Evolutionary conservation across 2,113 vertebrate genomes (phyloP).

Genomic region (Etia nguti): DNA sequence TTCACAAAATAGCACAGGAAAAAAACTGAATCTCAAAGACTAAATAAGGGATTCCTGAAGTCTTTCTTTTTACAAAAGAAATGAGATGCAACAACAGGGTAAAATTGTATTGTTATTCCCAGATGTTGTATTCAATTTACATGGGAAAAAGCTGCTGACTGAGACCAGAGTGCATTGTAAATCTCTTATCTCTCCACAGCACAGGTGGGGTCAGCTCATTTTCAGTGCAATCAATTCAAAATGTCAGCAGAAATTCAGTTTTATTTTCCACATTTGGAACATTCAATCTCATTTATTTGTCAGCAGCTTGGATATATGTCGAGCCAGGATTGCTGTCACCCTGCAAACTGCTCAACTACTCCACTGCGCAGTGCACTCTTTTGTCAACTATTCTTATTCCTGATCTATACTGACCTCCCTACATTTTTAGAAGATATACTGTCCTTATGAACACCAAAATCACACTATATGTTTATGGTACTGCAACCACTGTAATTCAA

Average conservation of each 20-base stretch:
- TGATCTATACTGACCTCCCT: not conserved
- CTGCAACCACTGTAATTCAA: not conserved
- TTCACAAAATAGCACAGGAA: conserved; percentile 1
- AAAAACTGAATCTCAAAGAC: conserved; percentile 19
- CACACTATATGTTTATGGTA: not conserved
- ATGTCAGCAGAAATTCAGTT: conserved; percentile 39
- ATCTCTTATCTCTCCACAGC: conserved; percentile 43
- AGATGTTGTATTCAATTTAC: conserved; percentile 27
- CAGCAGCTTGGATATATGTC: conserved; percentile 23
- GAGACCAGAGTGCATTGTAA: conserved; percentile 14
- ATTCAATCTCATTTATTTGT: conserved; percentile 42
- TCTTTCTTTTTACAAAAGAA: conserved; percentile 11
- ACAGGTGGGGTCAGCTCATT: conserved; percentile 41
- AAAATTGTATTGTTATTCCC: conserved; percentile 17
- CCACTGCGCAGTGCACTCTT: not conserved
- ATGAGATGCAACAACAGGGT: conserved; percentile 20
- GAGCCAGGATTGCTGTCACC: not conserved
- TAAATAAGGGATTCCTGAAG: conserved; percentile 28
- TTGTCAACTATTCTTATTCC: not conserved
- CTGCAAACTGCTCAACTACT: not conserved
- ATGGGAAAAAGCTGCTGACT: conserved; percentile 11
- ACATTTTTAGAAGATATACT: not conserved
- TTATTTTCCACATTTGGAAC: conserved; percentile 41
- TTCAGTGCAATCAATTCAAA: conserved; percentile 31
- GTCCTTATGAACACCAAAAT: not conserved